Conservation (phyloP, 2,797 vertebrate genomes). For the Chaenodraco wilsoni region DNA sequence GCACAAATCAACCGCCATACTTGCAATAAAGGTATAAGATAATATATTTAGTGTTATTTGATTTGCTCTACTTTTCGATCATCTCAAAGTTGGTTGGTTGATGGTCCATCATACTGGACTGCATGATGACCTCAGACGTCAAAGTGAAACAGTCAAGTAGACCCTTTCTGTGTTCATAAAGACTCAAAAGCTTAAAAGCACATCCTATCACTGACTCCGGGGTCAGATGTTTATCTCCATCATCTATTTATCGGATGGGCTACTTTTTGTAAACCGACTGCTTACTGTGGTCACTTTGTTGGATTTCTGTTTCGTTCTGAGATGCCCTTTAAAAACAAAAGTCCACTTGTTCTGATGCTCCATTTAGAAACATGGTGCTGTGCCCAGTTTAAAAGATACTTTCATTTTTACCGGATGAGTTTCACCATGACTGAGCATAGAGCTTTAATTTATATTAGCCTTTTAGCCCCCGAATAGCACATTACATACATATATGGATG, state of each 20-base stretch:
- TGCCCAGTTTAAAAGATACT: background rate
- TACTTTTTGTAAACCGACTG: background rate
- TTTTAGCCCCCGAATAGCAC: background rate
- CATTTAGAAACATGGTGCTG: background rate
- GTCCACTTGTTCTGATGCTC: background rate
- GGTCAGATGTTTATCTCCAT: background rate
- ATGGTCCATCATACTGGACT: background rate
- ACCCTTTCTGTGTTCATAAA: background rate
- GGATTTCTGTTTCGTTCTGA: conserved; percentile 40
- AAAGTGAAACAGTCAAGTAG: background rate
- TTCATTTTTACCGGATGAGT: background rate
- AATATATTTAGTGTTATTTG: no score
- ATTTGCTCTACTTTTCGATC: no score
- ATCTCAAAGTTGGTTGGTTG: no score
- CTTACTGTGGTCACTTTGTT: background rate
- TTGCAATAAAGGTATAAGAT: no score
- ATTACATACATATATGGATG: no score
- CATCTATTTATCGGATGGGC: background rate
- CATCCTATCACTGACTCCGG: background rate
- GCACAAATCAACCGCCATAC: no score
- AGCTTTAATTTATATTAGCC: background rate
- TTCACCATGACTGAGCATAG: background rate
- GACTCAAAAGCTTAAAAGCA: no score
- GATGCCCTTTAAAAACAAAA: background rate
- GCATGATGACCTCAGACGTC: background rate